Evolutionary conservation across 2,888 invertebrate species (phyloP).

Genomic region (Tanytarsus gracilentus): DNA sequence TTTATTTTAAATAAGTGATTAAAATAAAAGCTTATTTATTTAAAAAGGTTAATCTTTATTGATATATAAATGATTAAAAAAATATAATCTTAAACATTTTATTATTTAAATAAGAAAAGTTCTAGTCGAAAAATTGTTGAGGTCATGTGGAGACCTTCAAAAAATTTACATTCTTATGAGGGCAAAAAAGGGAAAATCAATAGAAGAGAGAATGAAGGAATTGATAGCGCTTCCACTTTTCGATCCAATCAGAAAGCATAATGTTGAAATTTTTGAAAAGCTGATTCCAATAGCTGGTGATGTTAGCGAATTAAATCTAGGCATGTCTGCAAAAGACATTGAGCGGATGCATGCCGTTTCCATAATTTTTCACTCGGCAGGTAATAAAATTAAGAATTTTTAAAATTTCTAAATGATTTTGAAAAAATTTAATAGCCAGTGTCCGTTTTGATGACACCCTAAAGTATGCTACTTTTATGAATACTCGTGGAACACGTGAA

Average conservation of each 20-base stretch:
- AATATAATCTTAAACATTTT: slow-evolving; percentile 30
- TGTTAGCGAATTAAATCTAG: slow-evolving; percentile 49
- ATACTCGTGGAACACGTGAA: slow-evolving; percentile 57
- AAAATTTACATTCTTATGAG: slow-evolving; percentile 70
- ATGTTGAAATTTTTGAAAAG: slow-evolving; percentile 51
- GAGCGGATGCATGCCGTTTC: slow-evolving; percentile 51
- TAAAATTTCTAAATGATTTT: neutral
- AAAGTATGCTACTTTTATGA: slow-evolving; percentile 52
- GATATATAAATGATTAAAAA: too few relatives aligned
- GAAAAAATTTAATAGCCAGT: slow-evolving; percentile 45
- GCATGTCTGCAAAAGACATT: slow-evolving; percentile 46
- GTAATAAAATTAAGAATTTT: slow-evolving; percentile 44
- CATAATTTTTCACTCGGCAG: slow-evolving; percentile 68
- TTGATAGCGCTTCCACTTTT: slow-evolving; percentile 48
- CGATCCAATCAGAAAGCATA: slow-evolving; percentile 43
- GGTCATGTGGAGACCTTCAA: slow-evolving; percentile 66
- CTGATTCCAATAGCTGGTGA: slow-evolving; percentile 58
- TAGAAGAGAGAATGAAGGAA: slow-evolving; percentile 55
- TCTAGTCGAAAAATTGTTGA: slow-evolving; percentile 74
- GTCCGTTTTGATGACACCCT: slow-evolving; percentile 71
- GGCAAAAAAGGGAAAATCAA: slow-evolving; percentile 56
- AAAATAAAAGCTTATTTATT: too few relatives aligned
- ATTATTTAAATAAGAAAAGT: too few relatives aligned
- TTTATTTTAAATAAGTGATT: too few relatives aligned
- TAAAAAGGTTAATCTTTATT: too few relatives aligned